Percentiles rank a stretch among this genome's conserved stretches.
These are phyloP conservation scores for Amphiura filiformis DNA, from an alignment of 35 echinoderm and acorn worm genomes.

Conservation along the genomic window DNA sequence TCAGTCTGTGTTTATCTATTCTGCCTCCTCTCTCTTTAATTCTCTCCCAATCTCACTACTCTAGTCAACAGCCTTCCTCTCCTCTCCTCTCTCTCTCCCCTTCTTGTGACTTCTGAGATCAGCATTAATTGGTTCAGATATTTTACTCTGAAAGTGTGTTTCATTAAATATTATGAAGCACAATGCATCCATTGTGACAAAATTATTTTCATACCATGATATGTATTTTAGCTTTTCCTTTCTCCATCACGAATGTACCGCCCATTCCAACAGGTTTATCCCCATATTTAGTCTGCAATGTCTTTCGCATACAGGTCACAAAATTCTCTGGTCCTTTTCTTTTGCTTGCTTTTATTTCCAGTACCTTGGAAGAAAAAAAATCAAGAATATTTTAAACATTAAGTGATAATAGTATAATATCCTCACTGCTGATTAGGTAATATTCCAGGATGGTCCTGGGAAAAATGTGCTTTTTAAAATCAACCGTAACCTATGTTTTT, in stretches of 20 bases:
- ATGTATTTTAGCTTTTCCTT: constrained; percentile 89
- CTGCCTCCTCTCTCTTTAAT: too few species aligned
- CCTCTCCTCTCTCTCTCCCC: too few species aligned
- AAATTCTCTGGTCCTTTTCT: constrained; percentile 69
- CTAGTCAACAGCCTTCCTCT: too few species aligned
- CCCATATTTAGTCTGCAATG: constrained; percentile 61
- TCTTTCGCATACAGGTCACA: constrained; percentile 69
- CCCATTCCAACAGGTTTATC: constrained; percentile 73
- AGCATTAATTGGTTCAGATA: too few species aligned
- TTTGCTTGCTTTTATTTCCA: constrained; percentile 71
- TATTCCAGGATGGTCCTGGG: neutral
- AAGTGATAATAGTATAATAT: neutral
- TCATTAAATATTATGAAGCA: too few species aligned
- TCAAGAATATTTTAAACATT: neutral
- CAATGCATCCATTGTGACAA: too few species aligned
- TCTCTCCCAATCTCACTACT: too few species aligned
- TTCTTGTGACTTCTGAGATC: too few species aligned
- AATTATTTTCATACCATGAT: constrained; percentile 86
- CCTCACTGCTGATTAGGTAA: neutral
- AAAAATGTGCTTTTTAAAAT: neutral
- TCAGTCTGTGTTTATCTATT: too few species aligned
- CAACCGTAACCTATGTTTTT: neutral
- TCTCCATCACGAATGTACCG: constrained; percentile 73
- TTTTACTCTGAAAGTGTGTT: too few species aligned
- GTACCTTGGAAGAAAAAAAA: constrained; percentile 65